These are phyloP conservation scores for Amphiduros pacificus DNA, from an alignment of 2,888 invertebrate species.

Conservation along the genomic window DNA sequence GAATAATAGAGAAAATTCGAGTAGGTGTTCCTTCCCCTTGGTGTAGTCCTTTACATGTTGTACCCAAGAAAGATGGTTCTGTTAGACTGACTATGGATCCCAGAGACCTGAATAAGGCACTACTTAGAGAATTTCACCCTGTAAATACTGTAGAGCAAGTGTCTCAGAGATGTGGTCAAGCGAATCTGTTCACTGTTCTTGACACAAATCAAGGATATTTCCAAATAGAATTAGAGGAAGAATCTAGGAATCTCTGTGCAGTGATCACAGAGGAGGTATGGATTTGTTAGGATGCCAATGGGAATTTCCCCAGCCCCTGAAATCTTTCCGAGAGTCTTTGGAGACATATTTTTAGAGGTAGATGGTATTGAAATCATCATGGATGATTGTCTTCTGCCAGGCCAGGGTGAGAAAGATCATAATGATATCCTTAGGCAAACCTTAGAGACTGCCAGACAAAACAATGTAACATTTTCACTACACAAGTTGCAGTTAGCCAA, in stretches of 20 bases:
- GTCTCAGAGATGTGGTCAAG: not conserved
- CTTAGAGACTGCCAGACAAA: not conserved
- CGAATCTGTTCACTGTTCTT: conserved; percentile 7
- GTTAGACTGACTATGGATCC: conserved; percentile 22
- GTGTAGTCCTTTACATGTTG: not conserved
- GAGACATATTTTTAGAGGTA: conserved; percentile 1
- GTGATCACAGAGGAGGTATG: not conserved
- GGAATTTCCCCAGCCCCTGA: conserved; percentile 18
- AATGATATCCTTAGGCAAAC: not conserved
- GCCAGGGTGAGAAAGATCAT: not conserved
- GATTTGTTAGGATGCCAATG: conserved; percentile 7
- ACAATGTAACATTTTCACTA: not conserved
- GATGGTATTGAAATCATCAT: not conserved
- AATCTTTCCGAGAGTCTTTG: not conserved
- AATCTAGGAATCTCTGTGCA: no score
- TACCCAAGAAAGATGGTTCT: not conserved
- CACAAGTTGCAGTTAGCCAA: not conserved
- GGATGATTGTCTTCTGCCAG: not conserved
- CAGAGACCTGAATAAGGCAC: conserved; percentile 18
- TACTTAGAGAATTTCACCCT: conserved; percentile 18
- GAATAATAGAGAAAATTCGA: not conserved
- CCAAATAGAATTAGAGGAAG: no score
- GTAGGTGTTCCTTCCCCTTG: not conserved
- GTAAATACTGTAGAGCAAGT: conserved; percentile 14
- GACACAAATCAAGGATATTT: conserved; percentile 6